A percentile compares a stretch with the other conserved stretches of the same genome.
phyloP scores from a whole-genome alignment of 2,113 vertebrate genomes.

The Pagrus major region DNA sequence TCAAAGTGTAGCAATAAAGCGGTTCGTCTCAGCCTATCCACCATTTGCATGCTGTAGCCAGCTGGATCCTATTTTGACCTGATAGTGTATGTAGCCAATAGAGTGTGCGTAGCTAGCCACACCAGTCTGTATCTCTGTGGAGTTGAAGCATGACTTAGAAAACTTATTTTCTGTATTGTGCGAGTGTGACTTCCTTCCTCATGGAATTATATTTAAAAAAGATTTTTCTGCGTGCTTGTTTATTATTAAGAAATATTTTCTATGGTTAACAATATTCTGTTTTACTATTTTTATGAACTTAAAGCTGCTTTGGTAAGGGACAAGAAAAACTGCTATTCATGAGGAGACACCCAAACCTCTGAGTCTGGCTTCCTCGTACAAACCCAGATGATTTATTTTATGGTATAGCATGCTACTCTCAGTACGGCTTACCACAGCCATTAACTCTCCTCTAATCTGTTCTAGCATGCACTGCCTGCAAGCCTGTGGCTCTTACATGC shows the following conservation, averaged over 20 bases:
- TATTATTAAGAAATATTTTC: constrained; percentile 67
- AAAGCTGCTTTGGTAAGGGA: constrained; percentile 59
- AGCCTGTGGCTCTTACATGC: constrained; percentile 69
- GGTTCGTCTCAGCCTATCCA: constrained; percentile 57
- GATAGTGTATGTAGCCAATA: constrained; percentile 75
- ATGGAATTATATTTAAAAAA: constrained; percentile 34
- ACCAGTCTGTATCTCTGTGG: constrained; percentile 66
- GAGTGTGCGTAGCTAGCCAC: constrained; percentile 71
- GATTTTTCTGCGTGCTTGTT: constrained; percentile 60
- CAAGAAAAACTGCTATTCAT: constrained; percentile 44
- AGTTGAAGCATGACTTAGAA: constrained; percentile 77
- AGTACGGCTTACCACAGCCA: constrained; percentile 65
- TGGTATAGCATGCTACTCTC: constrained; percentile 66
- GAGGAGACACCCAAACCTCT: constrained; percentile 63
- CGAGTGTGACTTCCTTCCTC: constrained; percentile 62
- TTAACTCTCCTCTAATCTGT: constrained; percentile 66
- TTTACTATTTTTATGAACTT: constrained; percentile 73
- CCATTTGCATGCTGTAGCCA: constrained; percentile 77
- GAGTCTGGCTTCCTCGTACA: constrained; percentile 57
- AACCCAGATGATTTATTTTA: constrained; percentile 68
- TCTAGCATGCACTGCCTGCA: constrained; percentile 70
- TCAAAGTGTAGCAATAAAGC: constrained; percentile 83
- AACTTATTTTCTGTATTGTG: constrained; percentile 66
- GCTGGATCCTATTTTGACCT: constrained; percentile 66
- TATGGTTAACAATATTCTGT: constrained; percentile 65